Base-by-base conservation (phyloP, 2,888 invertebrate species). In the Drosophila subquinaria region DNA sequence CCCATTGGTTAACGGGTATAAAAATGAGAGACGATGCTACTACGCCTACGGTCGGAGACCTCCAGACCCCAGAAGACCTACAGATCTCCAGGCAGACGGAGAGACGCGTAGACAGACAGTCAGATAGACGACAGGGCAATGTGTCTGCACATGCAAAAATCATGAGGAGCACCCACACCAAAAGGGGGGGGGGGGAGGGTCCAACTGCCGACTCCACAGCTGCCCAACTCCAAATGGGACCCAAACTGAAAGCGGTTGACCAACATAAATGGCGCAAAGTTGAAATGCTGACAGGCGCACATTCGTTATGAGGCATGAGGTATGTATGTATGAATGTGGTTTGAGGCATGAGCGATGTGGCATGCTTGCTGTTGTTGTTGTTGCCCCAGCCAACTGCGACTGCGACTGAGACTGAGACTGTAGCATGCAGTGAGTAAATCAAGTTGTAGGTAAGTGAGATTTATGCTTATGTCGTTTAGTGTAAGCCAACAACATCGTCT, bases 211-310 rank as follows among this genome's bases (percentile, higher is more conserved):
- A 17, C n/a, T 60, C 52, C 43, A 8, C n/a, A 47, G 61, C 57
- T 57, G 36, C 33, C 40, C 45, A 51, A 45, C 43, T 51, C 45
- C 30, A 38, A 56, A 36, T 51, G 35, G 35, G 13, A 35, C 42
- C 35, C 35, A 17, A 33, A 51, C 36, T 36, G 45, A 47, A 51
- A 61, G 40, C 77, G 80, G 82, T 84, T 86, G 90, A 90, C 89
- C 90, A 90, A 90, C 91, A 89, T 90, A 89, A 89, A 89, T 89
- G 89, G 91, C 88, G 90, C 88, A 89, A 88, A 88, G 91, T 89
- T 89, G 90, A 90, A 90, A 91, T 89, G 89, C 86, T 91, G 89
- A 89, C 91, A 91, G 89, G 76, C 79, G 76, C 85, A 89, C 90
- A 91, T 90, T 88, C 89, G 91, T 89, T 91, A 89, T 80, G 76